Conservation (phyloP, 2,888 invertebrate genomes). For the Lobophora halterata region DNA sequence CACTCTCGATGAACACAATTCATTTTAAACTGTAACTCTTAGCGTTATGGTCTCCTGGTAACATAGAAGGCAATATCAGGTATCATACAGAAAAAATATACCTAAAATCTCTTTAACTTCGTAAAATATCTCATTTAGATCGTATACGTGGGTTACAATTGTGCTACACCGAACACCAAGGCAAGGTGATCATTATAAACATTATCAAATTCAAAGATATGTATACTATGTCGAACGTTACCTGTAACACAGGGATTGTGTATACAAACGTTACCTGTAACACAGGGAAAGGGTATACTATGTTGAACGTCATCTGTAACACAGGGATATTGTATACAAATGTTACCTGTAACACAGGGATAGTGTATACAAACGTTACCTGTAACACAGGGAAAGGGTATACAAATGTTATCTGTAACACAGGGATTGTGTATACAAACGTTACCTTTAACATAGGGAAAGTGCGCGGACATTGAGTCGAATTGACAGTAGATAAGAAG, state of each 20-base stretch:
- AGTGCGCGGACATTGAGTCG: slow-evolving; percentile 52
- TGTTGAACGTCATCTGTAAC: slow-evolving; percentile 65
- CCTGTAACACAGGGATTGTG: too few species aligned
- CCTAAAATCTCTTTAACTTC: slow-evolving; percentile 77
- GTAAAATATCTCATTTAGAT: slow-evolving; percentile 75
- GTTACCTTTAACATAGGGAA: slow-evolving; percentile 59
- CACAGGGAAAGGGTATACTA: too few species aligned
- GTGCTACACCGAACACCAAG: slow-evolving; percentile 79
- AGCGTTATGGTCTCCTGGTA: slow-evolving; percentile 63
- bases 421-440: slow-evolving; percentile 19
- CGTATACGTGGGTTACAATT: slow-evolving; percentile 81
- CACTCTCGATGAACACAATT: slow-evolving; percentile 25
- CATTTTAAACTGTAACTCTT: slow-evolving; percentile 39
- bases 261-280: slow-evolving; percentile 57
- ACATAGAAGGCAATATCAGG: slow-evolving; percentile 72
- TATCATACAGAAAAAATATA: slow-evolving; percentile 71
- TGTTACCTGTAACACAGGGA: slow-evolving; percentile 72
- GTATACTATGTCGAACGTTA: slow-evolving; percentile 60
- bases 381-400: too few species aligned
- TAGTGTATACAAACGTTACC: slow-evolving; percentile 19
- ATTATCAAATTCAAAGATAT: slow-evolving; percentile 72
- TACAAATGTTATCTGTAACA: slow-evolving; percentile 65
- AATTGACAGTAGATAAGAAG: slow-evolving; percentile 71
- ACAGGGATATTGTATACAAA: too few species aligned
- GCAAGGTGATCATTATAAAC: slow-evolving; percentile 73